Conservation (phyloP, 2,797 vertebrate species). For the Acanthiza pusilla region DNA sequence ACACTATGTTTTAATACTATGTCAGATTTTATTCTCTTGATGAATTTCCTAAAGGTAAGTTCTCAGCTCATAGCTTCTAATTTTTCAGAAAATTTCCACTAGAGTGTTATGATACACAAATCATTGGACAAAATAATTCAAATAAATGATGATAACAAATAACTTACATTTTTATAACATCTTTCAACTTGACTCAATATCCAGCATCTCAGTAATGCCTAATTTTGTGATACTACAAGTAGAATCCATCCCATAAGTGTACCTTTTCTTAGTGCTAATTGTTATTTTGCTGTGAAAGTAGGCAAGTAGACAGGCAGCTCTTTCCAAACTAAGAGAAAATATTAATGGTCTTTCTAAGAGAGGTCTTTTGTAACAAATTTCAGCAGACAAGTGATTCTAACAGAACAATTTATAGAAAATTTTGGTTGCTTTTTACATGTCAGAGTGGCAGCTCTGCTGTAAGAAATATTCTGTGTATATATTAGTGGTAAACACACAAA, state of each 20-base stretch:
- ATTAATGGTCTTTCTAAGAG: not conserved
- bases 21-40: not conserved
- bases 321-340: not conserved
- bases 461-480: not conserved
- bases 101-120: not conserved
- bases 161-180: not conserved
- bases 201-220: not conserved
- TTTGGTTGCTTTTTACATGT: not conserved
- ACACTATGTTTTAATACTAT: not conserved
- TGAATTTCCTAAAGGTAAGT: not conserved
- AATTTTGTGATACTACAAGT: not conserved
- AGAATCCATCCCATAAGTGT: not conserved
- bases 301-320: not conserved
- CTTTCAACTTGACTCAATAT: not conserved
- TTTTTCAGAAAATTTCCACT: not conserved
- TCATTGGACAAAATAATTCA: not conserved
- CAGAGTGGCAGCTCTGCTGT: not conserved
- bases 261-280: not conserved
- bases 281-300: not conserved
- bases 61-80: not conserved
- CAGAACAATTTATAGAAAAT: not conserved
- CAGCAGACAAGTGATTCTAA: not conserved
- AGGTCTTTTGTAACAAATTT: not conserved
- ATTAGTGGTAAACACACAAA: not conserved
- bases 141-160: not conserved